Evolutionary conservation across 2,113 vertebrate species (phyloP).

Genomic region (Phainopepla nitens): DNA sequence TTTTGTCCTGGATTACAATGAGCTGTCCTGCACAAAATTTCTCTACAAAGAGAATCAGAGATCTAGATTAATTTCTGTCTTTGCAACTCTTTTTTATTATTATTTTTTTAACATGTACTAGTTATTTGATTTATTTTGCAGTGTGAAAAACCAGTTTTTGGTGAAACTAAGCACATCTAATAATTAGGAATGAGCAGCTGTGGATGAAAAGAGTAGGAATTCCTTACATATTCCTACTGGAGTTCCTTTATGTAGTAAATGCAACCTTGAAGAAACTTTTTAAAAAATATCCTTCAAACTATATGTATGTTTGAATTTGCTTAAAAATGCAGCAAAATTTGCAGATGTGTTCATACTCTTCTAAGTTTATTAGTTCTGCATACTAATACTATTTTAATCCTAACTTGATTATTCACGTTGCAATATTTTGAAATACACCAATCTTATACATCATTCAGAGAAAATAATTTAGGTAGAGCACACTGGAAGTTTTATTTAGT

Average conservation of each 20-base stretch:
- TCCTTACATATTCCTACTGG: background rate
- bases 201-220: background rate
- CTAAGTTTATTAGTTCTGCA: background rate
- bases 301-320: background rate
- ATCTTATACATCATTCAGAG: background rate
- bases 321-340: background rate
- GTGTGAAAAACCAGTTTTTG: background rate
- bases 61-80: background rate
- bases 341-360: background rate
- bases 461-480: background rate
- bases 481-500: background rate
- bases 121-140: background rate
- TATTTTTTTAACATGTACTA: background rate
- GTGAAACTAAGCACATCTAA: background rate
- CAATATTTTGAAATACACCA: background rate
- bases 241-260: background rate
- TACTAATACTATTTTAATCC: background rate
- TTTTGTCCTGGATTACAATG: background rate
- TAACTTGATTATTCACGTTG: background rate
- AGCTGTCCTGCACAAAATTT: background rate
- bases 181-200: background rate
- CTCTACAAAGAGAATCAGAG: background rate
- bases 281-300: background rate
- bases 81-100: background rate
- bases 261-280: background rate